Base-by-base conservation (phyloP, 2,113 vertebrate genomes). In the zebrafish (Danio rerio) region DNA sequence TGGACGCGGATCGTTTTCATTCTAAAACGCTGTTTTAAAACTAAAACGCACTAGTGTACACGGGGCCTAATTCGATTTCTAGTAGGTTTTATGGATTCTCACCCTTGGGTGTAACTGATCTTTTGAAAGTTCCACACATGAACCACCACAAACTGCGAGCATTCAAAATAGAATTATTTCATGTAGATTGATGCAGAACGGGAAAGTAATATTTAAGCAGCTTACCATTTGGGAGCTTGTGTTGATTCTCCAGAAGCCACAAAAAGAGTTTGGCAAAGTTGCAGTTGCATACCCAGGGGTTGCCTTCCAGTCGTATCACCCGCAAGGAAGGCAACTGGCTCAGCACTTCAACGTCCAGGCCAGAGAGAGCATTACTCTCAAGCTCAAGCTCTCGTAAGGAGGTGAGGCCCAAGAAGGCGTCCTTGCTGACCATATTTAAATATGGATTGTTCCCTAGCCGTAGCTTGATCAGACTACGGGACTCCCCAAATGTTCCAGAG, bases 201-300 rank as follows among this genome's bases (percentile, higher is more conserved):
- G 5, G 43, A 59, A 9, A 80, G 20, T 42, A 76, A 21, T 7
- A 61, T 69, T 16, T 86, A 87, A 83, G 78, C 76, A 63, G 42
- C 93, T 95, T 93, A 98, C 98, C 97, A 87, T 94, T 96, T 83
- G 95, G 95, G 80, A 99, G 95, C 93, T 98, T 97, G 81, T 96
- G 94, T 13, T 90, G 92, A 88, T 99, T 99, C 88, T 97, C 96
- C 90, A 94, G 94, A 65, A 99, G 94, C 98, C 98, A 99, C 76
- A 92, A 85, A 89, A 98, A 99, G 61, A 99, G 95, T 81, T 93
- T 96, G 90, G 97, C 95, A 90, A 99, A 99, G 89, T 96, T 95
- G 87, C 98, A 99, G 89, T 99, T 96, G 79, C 97, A 99, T 7
- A 96, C 91, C 98, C 98, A 99, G 0, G 98, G 98, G 93, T 99